A percentile compares a stretch with the other conserved stretches of the same genome.
Evolutionary conservation across 2,797 vertebrate species (phyloP).

Genomic region (Scleropages formosus): DNA sequence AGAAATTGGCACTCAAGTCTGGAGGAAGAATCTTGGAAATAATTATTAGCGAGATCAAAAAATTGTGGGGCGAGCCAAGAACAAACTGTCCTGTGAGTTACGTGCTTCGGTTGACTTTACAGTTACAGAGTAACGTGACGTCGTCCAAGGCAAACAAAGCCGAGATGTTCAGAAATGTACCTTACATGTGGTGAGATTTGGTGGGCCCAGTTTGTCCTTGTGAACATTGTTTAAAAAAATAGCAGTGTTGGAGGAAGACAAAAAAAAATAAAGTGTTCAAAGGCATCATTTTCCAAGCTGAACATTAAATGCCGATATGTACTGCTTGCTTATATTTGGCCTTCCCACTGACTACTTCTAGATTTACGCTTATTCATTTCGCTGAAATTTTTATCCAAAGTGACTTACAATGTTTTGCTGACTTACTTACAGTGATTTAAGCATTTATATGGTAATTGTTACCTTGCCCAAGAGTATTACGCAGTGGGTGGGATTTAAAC

Average conservation of each 20-base stretch:
- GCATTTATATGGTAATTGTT: no score
- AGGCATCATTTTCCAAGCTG: no score
- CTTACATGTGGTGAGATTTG: background rate
- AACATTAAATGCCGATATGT: no score
- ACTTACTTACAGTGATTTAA: no score
- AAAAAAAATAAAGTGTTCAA: background rate
- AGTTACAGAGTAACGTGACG: background rate
- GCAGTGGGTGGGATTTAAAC: no score
- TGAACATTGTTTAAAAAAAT: background rate
- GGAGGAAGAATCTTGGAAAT: conserved; percentile 15
- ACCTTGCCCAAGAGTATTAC: no score
- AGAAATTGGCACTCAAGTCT: background rate
- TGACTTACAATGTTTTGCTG: no score
- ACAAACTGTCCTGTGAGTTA: background rate
- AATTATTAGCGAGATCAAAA: conserved; percentile 17
- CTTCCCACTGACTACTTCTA: no score
- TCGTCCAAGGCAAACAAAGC: conserved; percentile 22
- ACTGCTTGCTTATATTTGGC: no score
- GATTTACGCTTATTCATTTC: no score
- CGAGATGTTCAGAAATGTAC: conserved; percentile 13
- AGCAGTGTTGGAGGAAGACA: background rate
- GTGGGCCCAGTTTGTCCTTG: background rate
- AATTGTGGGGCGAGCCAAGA: background rate
- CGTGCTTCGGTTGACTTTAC: conserved; percentile 6
- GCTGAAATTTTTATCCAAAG: no score